Percentiles rank a stretch among this genome's conserved stretches.
Conservation (phyloP, 2,888 invertebrate species). For the Thera britannica region DNA sequence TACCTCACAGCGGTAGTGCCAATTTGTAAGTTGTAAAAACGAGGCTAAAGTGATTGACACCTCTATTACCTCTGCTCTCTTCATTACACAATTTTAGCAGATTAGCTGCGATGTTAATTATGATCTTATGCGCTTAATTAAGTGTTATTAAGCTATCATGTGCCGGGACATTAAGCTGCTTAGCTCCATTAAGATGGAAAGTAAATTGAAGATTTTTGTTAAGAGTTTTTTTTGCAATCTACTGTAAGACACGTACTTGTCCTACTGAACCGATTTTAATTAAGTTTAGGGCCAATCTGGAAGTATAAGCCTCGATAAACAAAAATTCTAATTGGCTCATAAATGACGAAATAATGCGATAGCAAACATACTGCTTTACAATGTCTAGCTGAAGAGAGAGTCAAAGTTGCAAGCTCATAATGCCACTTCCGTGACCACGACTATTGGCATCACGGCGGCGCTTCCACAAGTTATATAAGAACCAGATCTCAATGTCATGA, state of each 20-base stretch:
- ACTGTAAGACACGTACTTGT: too few relatives aligned
- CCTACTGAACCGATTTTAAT: too few relatives aligned
- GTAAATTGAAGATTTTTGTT: conserved; percentile 13
- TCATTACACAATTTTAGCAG: conserved; percentile 10
- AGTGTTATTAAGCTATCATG: conserved; percentile 27
- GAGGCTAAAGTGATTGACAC: conserved; percentile 14
- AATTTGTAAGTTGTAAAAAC: conserved; percentile 10
- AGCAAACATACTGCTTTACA: background rate
- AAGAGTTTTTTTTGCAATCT: background rate
- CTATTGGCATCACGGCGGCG: conserved; percentile 48
- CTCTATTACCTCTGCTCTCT: background rate
- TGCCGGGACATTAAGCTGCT: conserved; percentile 28
- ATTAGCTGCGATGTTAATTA: conserved; percentile 26
- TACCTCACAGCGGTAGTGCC: background rate
- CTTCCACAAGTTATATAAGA: conserved; percentile 49
- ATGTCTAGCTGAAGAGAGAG: conserved; percentile 38
- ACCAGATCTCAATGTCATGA: conserved; percentile 33
- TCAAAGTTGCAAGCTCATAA: conserved; percentile 56
- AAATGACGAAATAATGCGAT: too few relatives aligned
- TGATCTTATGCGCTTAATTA: conserved; percentile 17
- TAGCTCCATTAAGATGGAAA: conserved; percentile 22
- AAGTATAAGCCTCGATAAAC: too few relatives aligned
- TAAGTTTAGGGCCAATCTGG: too few relatives aligned
- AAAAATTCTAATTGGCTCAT: too few relatives aligned
- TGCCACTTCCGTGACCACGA: conserved; percentile 60